Evolutionary conservation across 1,140 invertebrate genomes (phyloP), one percentile per base, ranked within the genome.

Genomic region (Tetranychus cinnabarinus): DNA sequence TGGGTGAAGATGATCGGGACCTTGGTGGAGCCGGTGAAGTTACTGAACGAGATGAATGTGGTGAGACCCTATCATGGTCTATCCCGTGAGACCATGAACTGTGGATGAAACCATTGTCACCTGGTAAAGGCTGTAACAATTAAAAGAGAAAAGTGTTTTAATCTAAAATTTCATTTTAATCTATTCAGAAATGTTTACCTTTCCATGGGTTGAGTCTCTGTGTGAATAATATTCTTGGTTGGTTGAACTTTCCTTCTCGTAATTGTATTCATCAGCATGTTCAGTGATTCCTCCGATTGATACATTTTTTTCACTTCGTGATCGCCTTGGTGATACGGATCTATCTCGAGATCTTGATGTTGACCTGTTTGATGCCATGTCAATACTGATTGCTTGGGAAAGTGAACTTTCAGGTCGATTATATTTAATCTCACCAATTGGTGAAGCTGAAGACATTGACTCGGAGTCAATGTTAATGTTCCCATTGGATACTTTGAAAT

Each of bases 141-240:
- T 23, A 10, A 55, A 33, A 31, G 52, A 55, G 33, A 31, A 10
- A 31, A 23, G 33, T 55, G n/a, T 23, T 23, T 23, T 23, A 23
- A 23, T 55, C 33, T 6, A 13, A 55, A 55, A 55, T 23, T 12
- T 23, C 33, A 23, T 10, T 55, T 55, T 2, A 33, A 10, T 10
- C 52, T 23, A 10, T 31, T 55, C 15, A 55, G 4, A 23, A 31
- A 33, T 31, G 42, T 48, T 61, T 62, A 62, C 61, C 42, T 62
- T 62, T 7, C 54, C 55, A 23, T 58, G 61, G 35, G 13, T 2
- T 10, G 61, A 55, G 34, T 62, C 61, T 6, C 61, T 8, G 42
- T 46, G 37, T 33, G n/a, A 36, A 46, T 58, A 62, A 37, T 31
- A 62, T 35, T 62, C 61, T 46, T 62, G 54, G 10, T 59, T 59